Evolutionary conservation across 2,113 vertebrate genomes (phyloP).

Genomic region (Microcebus griseorufus): DNA sequence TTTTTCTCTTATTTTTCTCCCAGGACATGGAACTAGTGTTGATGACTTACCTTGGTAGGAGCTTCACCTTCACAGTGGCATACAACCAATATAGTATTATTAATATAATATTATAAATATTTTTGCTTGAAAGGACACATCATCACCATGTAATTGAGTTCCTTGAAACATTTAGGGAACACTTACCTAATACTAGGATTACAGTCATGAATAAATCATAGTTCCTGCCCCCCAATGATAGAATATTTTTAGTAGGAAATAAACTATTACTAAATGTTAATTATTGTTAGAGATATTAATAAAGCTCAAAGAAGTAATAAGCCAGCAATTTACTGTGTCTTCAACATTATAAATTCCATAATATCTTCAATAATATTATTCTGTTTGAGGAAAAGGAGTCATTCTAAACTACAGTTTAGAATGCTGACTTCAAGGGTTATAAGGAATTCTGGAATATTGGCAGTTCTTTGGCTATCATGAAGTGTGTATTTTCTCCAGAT

Average conservation of each 20-base stretch:
- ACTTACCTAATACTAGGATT: background rate
- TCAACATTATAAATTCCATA: background rate
- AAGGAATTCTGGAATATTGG: slow-evolving; percentile 49
- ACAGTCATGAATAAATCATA: background rate
- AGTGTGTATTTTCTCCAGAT: background rate
- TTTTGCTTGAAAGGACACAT: slow-evolving; percentile 12
- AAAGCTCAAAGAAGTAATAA: slow-evolving; percentile 43
- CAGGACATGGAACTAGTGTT: background rate
- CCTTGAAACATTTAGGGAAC: background rate
- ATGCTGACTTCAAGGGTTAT: slow-evolving; percentile 47
- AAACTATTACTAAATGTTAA: background rate
- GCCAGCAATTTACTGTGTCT: background rate
- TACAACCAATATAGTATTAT: background rate
- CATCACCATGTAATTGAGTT: background rate
- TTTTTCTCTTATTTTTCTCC: slow-evolving; percentile 54
- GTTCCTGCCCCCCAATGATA: background rate
- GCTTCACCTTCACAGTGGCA: slow-evolving; percentile 20
- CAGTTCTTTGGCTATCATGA: slow-evolving; percentile 46
- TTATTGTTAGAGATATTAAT: slow-evolving; percentile 34
- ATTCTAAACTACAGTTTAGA: slow-evolving; percentile 48
- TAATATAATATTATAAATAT: slow-evolving; percentile 15
- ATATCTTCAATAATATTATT: slow-evolving; percentile 4
- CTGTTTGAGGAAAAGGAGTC: background rate
- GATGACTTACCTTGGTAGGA: background rate
- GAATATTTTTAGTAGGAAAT: slow-evolving; percentile 39